Base-by-base conservation (phyloP, 2,113 vertebrate species). In the Donacobius atricapilla region DNA sequence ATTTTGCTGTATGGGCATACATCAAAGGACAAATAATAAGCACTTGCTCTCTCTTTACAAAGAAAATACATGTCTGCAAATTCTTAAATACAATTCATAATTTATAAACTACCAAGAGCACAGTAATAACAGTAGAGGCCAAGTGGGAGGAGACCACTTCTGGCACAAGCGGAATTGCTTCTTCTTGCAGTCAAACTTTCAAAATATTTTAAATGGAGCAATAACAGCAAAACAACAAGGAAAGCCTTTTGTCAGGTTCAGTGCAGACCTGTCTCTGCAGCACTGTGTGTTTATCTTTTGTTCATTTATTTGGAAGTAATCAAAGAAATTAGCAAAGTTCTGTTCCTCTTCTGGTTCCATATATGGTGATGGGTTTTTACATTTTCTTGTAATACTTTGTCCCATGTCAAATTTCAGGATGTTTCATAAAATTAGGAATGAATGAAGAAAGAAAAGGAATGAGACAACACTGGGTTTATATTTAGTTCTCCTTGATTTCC, bases 31-130 rank as follows among this genome's bases (percentile, higher is more conserved):
- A 90, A 81, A 90, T 90, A 91, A 80, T 72, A 73, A 79, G 20
- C 51, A 37, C 71, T 94, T 2, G 13, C 39, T 93, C 51, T 30
- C 47, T 81, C 65, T 92, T 80, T 80, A 44, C 63, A 86, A 90
- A 58, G 87, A 83, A 95, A 93, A 86, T 48, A 75, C 61, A 28
- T 0, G 2, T 75, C 85, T 95, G 79, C 60, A 88, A 73, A 83
- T 87, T 88, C 81, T 61, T 80, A 83, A 93, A 93, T 73, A 53
- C 58, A 90, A 88, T 95, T 90, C 75, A 88, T 92, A 94, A 93
- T 93, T 94, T 88, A 88, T 95, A 81, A 82, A 88, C 76, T 70
- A 85, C 63, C 56, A 81, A 82, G 44, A 94, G 71, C 64, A 25
- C 44, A 56, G 21, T 60, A 94, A 92, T 90, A 93, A 73, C 50